Conservation (phyloP, 2,797 vertebrate species). For the Tinamus major region DNA sequence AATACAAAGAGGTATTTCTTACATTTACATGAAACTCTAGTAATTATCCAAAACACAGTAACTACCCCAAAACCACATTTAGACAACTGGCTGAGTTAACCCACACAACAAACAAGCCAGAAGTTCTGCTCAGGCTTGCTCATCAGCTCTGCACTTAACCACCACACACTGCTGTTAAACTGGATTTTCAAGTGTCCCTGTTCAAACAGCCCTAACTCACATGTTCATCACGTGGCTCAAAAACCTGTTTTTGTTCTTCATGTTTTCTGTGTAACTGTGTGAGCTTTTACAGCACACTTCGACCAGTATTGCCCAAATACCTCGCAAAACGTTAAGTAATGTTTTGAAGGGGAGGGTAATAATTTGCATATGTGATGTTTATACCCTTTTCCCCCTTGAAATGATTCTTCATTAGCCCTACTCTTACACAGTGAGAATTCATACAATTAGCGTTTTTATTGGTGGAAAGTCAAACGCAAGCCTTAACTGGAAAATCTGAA, state of each 20-base stretch:
- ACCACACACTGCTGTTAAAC: background rate
- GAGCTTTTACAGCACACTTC: background rate
- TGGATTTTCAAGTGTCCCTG: background rate
- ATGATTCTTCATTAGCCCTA: background rate
- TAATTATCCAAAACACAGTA: background rate
- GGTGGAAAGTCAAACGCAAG: background rate
- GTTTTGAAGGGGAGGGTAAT: background rate
- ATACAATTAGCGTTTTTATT: background rate
- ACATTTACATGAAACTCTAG: background rate
- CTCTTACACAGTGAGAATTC: background rate
- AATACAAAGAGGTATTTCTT: rapidly evolving
- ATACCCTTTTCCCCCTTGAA: background rate
- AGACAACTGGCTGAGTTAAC: background rate
- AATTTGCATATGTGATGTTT: background rate
- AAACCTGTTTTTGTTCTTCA: background rate
- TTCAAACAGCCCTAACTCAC: background rate
- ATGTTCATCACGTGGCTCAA: background rate
- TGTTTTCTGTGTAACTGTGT: background rate
- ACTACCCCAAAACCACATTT: no score
- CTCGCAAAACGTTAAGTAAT: background rate
- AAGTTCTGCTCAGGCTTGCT: rapidly evolving
- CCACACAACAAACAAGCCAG: background rate
- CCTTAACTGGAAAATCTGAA: background rate
- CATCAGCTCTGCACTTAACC: background rate
- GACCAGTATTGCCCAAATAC: background rate